Evolutionary conservation across 1,140 invertebrate genomes (phyloP).

Genomic region (Saccostrea echinata): DNA sequence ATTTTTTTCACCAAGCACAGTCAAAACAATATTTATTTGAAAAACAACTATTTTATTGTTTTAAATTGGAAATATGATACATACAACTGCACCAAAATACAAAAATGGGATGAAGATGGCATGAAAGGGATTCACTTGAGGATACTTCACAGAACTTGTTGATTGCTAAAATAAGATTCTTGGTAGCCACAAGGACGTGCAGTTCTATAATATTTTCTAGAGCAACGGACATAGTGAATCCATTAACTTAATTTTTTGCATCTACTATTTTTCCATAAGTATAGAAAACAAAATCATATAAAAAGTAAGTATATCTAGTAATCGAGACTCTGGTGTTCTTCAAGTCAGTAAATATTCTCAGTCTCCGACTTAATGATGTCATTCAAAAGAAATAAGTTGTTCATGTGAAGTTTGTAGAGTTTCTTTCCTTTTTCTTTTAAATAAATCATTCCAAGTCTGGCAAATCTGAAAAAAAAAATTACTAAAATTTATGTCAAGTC

Average conservation of each 20-base stretch:
- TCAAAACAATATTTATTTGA: too few species aligned
- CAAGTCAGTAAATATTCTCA: not conserved
- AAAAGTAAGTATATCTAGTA: not conserved
- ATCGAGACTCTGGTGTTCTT: not conserved
- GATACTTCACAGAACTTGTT: too few species aligned
- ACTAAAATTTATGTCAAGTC: not conserved
- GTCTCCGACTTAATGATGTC: not conserved
- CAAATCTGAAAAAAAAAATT: not conserved
- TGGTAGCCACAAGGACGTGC: not conserved
- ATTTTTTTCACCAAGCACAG: too few species aligned
- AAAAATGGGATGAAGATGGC: not conserved
- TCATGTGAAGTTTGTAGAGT: too few species aligned
- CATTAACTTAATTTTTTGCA: not conserved
- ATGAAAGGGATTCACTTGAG: not conserved
- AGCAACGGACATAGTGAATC: not conserved
- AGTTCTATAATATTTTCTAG: not conserved
- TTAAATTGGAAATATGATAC: not conserved
- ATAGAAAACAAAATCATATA: not conserved
- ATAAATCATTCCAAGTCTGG: not conserved
- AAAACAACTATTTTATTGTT: not conserved
- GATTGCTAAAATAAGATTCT: not conserved
- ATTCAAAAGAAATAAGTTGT: too few species aligned
- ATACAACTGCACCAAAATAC: not conserved
- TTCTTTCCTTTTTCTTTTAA: too few species aligned
- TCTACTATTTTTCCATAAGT: not conserved